Percentiles rank a stretch among this genome's conserved stretches.
These are phyloP conservation scores for Dromococcyx pavoninus DNA, from an alignment of 2,797 vertebrate species.

Conservation along the genomic window DNA sequence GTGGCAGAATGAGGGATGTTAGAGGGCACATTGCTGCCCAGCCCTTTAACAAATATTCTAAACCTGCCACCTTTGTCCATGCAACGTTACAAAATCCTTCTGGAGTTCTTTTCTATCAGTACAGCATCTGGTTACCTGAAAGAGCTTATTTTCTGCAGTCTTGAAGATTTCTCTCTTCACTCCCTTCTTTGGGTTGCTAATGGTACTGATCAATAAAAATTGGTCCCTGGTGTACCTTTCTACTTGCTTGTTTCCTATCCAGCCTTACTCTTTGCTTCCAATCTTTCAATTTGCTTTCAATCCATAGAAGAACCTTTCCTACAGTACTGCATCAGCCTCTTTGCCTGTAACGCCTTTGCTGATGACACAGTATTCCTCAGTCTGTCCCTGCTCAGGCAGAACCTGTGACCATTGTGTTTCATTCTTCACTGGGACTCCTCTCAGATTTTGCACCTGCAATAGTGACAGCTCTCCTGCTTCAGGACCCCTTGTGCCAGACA, in stretches of 20 bases:
- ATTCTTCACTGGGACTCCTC: neutral
- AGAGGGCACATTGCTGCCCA: neutral
- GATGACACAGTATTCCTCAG: neutral
- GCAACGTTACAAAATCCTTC: neutral
- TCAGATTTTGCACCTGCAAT: neutral
- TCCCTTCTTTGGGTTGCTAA: neutral
- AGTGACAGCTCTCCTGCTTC: neutral
- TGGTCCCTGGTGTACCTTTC: neutral
- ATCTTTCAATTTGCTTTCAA: neutral
- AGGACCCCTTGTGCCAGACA: neutral
- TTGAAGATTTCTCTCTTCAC: neutral
- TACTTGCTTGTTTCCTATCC: neutral
- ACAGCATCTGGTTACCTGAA: neutral
- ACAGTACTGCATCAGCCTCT: neutral
- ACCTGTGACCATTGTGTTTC: rapidly evolving
- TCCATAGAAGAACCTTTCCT: neutral
- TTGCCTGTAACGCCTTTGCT: neutral
- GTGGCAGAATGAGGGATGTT: neutral
- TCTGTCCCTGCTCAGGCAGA: neutral
- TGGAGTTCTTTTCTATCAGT: neutral
- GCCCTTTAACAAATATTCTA: neutral
- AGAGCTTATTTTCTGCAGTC: neutral
- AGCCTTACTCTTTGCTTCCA: neutral
- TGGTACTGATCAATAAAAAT: neutral
- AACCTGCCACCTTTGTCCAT: neutral